These are phyloP conservation scores for Eospalax fontanierii DNA, from an alignment of 2,797 vertebrate genomes.

Conservation along the genomic window DNA sequence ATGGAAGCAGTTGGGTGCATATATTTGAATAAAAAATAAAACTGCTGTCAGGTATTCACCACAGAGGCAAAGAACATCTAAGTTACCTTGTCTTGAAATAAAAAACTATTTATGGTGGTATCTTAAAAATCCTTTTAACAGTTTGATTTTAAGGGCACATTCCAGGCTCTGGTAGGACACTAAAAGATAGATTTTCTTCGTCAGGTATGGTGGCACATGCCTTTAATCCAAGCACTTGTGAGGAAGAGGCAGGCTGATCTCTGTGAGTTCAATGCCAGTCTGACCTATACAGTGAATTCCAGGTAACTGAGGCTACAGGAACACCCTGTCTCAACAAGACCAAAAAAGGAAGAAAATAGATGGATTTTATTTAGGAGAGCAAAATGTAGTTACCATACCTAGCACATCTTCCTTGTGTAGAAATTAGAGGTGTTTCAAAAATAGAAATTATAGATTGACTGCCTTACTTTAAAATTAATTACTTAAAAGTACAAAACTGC, in stretches of 20 bases:
- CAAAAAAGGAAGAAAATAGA: too few species aligned
- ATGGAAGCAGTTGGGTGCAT: slow-evolving; percentile 73
- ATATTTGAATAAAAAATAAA: slow-evolving; percentile 75
- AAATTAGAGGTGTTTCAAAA: slow-evolving; percentile 2
- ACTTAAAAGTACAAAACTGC: not conserved
- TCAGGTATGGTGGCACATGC: too few species aligned
- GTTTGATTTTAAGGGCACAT: slow-evolving; percentile 71
- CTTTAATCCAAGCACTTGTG: too few species aligned
- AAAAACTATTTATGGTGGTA: slow-evolving; percentile 64
- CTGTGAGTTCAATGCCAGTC: too few species aligned
- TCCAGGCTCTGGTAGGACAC: slow-evolving; percentile 27
- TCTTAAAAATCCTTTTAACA: slow-evolving; percentile 74
- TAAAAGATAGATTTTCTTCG: not conserved
- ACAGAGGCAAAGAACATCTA: slow-evolving; percentile 71
- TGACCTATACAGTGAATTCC: too few species aligned
- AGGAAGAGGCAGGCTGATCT: too few species aligned
- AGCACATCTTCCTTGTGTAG: not conserved
- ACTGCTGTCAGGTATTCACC: slow-evolving; percentile 46
- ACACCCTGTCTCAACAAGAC: too few species aligned
- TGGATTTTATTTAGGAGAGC: not conserved
- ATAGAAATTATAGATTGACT: not conserved
- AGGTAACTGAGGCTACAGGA: too few species aligned
- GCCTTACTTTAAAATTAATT: not conserved
- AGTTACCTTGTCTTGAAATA: slow-evolving; percentile 70
- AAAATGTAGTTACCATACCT: not conserved